Conservation (phyloP, 2,888 invertebrate species). For the Cheilosia grossa region DNA sequence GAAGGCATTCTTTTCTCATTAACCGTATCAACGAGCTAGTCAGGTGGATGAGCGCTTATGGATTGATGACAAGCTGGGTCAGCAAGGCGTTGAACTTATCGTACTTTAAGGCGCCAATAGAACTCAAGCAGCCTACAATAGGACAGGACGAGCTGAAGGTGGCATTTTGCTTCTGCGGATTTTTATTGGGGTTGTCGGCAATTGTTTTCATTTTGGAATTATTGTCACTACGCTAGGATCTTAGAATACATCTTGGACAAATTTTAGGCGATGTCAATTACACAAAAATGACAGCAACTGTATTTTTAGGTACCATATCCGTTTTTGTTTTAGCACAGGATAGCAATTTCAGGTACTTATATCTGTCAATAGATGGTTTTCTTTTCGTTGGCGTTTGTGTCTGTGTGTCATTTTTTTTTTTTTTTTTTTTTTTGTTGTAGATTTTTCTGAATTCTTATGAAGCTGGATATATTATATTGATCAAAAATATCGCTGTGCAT, state of each 20-base stretch:
- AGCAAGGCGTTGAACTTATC: constrained; percentile 33
- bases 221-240: constrained; percentile 18
- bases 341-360: too few species aligned
- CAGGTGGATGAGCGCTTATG: constrained; percentile 76
- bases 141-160: constrained; percentile 41
- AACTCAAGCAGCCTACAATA: constrained; percentile 16
- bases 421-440: too few species aligned
- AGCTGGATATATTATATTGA: too few species aligned
- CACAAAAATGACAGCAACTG: too few species aligned
- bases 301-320: too few species aligned
- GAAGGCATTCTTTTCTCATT: constrained; percentile 78
- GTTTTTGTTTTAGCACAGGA: too few species aligned
- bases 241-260: background rate
- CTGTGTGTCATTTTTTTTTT: too few species aligned
- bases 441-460: too few species aligned
- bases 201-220: constrained; percentile 55
- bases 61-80: constrained; percentile 77
- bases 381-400: too few species aligned
- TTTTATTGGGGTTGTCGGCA: constrained; percentile 7
- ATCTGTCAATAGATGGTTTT: too few species aligned
- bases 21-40: constrained; percentile 77
- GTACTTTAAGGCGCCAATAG: constrained; percentile 23
- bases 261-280: background rate
- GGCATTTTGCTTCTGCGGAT: constrained; percentile 28
- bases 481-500: too few species aligned